These are phyloP conservation scores for Dromas ardeola DNA, from an alignment of 2,113 vertebrate genomes.

Conservation along the genomic window DNA sequence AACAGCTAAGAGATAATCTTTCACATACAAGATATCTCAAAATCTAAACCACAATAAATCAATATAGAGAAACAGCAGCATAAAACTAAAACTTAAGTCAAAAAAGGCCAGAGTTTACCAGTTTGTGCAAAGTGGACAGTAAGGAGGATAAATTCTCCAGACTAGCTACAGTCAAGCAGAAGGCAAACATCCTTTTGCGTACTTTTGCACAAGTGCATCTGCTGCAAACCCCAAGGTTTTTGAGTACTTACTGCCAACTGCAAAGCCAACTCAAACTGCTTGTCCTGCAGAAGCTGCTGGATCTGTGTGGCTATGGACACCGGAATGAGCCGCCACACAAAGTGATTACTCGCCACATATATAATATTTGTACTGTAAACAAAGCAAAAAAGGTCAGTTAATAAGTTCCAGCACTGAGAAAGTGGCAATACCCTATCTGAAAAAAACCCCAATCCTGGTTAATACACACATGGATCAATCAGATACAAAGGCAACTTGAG, in stretches of 20 bases:
- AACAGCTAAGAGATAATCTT: background rate
- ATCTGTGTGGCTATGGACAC: conserved; percentile 97
- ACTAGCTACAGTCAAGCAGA: background rate
- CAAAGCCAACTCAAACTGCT: conserved; percentile 97
- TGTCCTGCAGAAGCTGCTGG: conserved; percentile 95
- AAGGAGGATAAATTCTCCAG: background rate
- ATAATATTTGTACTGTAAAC: conserved; percentile 89
- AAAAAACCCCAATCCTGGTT: background rate
- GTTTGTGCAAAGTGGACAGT: background rate
- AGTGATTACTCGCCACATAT: conserved; percentile 98
- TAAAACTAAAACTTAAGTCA: background rate
- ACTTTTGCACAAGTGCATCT: background rate
- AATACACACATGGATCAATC: background rate
- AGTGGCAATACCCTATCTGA: background rate
- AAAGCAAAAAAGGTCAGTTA: background rate
- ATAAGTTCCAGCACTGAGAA: background rate
- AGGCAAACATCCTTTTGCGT: background rate
- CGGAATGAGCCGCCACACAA: conserved; percentile 96
- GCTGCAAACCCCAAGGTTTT: background rate
- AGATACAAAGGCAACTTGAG: background rate
- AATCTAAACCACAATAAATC: background rate
- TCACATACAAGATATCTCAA: background rate
- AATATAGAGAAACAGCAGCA: background rate
- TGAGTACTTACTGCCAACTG: conserved; percentile 90
- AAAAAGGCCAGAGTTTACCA: background rate